Base-by-base conservation (phyloP, 1,140 invertebrate genomes). In the Odontomachus brunneus region DNA sequence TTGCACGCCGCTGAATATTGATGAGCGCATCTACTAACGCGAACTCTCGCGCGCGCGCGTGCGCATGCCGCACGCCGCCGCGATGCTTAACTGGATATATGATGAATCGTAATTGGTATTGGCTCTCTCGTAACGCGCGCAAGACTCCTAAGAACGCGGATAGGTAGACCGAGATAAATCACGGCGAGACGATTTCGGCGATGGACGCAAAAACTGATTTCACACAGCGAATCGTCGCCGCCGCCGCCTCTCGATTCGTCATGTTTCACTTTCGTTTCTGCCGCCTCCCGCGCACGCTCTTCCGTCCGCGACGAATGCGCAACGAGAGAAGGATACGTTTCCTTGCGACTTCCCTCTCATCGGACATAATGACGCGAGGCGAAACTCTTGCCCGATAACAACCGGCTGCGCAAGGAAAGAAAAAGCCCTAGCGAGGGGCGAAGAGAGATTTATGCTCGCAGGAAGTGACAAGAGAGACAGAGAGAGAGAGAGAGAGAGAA, bases 371-470 rank as follows among this genome's bases (percentile, higher is more conserved):
- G 82, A 86, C 53, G 82, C 84, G 84, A 66, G 51, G 78, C 82
- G 63, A 73, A 78, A 44, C 66, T 83, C 74, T 86, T 57, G 51
- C 66, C 51, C 65, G 9, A 75, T 83, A 86, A 87, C 82, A 44
- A 44, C 33, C 80, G 72, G 80, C 57, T 83, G 72, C 72, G 80
- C 66, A 14, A 4, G n/a, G 11, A 38, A 44, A 72, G 38, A 83
- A 73, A 80, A 57, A 67, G 24, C 44, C 26, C 59, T 57, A 65
- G 73, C 59, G 66, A 66, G 49, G 63, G 78, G 48, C 71, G 71
- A 84, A 82, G 62, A 76, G 85, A 87, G 83, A 88, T 87, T 87
- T 87, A 87, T 86, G 84, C 48, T 71, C 66, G 48, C 72, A 80
- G 51, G 76, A 83, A 83, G 69, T 80, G 67, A 59, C 66, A 60